Conservation (phyloP, 1,140 invertebrate genomes). For the Brachionus rotundiformis region DNA sequence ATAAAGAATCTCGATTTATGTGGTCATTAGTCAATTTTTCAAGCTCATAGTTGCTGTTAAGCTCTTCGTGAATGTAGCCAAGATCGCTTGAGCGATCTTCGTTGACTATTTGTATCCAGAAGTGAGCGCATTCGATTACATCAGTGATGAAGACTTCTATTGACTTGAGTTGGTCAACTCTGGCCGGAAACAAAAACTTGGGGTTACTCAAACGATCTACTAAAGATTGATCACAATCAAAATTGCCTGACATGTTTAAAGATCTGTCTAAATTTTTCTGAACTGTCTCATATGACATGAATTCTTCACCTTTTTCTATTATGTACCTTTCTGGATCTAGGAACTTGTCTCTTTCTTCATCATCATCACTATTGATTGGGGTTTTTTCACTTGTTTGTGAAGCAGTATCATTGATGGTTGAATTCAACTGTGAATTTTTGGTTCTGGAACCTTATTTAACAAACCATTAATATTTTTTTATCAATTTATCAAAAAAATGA, state of each 20-base stretch:
- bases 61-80: not conserved
- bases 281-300: not conserved
- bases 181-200: not conserved
- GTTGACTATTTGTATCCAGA: conserved; percentile 8
- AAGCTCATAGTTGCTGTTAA: not conserved
- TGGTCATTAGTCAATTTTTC: not conserved
- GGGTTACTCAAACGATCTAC: not conserved
- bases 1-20: not conserved
- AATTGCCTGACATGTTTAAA: not conserved
- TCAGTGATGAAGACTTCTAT: conserved; percentile 3
- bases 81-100: not conserved
- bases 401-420: not conserved
- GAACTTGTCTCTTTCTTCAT: not conserved
- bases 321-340: not conserved
- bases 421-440: not conserved
- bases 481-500: no score
- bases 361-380: not conserved
- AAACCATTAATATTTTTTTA: not conserved
- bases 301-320: conserved; percentile 1
- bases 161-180: not conserved
- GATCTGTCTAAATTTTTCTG: not conserved
- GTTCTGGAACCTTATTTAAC: not conserved
- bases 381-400: conserved; percentile 2
- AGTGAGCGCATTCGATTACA: conserved; percentile 29
- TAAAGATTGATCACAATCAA: not conserved